phyloP scores from a whole-genome alignment of 2,113 vertebrate species.

The Genyomyrus donnyi region DNA sequence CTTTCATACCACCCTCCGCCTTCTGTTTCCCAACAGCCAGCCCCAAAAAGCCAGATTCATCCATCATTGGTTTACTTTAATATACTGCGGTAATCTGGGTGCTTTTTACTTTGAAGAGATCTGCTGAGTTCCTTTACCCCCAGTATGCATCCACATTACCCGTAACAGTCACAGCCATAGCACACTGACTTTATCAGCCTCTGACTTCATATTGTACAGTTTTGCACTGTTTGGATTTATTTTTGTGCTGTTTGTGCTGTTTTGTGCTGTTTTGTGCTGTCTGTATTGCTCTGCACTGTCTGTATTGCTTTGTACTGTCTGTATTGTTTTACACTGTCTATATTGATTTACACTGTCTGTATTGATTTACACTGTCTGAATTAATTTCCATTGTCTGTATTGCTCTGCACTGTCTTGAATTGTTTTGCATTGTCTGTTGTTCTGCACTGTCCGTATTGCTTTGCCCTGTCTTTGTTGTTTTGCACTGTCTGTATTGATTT shows the following conservation, averaged over 20 bases:
- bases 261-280: neutral
- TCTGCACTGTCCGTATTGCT: neutral
- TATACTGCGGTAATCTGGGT: neutral
- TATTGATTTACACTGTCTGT: neutral
- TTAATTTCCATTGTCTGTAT: neutral
- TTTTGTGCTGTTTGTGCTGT: neutral
- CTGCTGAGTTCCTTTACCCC: neutral
- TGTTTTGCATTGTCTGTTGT: neutral
- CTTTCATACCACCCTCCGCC: neutral
- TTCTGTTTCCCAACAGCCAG: neutral
- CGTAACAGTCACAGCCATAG: neutral
- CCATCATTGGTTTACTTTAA: neutral
- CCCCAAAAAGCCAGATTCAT: neutral
- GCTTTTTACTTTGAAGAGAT: neutral
- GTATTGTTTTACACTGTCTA: neutral
- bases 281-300: neutral
- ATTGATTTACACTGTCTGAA: too few relatives aligned
- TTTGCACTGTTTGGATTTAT: neutral
- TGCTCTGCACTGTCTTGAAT: neutral
- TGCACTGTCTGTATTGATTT: too few relatives aligned
- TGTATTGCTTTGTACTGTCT: neutral
- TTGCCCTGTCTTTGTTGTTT: too few relatives aligned
- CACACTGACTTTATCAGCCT: neutral
- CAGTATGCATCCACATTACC: neutral
- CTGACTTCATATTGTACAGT: neutral